A percentile compares a stretch with the other conserved stretches of the same genome.
These are phyloP conservation scores for Crotalus horridus DNA, from an alignment of 2,113 vertebrate genomes.

Conservation along the genomic window DNA sequence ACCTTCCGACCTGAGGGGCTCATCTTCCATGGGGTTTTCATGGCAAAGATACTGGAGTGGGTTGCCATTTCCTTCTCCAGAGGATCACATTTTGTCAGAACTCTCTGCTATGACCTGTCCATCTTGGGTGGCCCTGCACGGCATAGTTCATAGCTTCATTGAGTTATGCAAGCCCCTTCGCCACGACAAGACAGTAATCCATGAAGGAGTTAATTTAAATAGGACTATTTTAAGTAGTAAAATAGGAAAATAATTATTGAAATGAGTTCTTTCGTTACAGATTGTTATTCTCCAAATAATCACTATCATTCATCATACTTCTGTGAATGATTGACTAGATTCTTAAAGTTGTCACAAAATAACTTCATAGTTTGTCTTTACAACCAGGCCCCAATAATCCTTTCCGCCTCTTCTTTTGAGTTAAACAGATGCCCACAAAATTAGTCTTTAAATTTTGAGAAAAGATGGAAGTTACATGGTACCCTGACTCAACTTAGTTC, in stretches of 20 bases:
- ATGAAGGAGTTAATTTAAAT: neutral
- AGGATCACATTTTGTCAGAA: too few species aligned
- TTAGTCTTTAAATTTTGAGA: neutral
- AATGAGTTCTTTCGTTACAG: neutral
- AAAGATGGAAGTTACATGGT: neutral
- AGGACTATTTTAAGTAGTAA: neutral
- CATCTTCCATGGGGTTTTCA: too few species aligned
- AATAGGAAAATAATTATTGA: neutral
- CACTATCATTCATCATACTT: neutral
- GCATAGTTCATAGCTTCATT: too few species aligned
- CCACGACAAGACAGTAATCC: too few species aligned
- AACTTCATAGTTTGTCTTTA: neutral
- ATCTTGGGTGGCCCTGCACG: too few species aligned
- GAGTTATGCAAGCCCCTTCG: too few species aligned
- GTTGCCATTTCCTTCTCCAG: too few species aligned
- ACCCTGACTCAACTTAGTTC: neutral
- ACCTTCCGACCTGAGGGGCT: too few species aligned
- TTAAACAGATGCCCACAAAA: neutral
- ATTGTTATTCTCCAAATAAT: neutral
- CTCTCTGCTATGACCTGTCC: too few species aligned
- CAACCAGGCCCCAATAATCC: neutral
- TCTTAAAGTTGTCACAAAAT: neutral
- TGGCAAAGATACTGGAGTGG: too few species aligned
- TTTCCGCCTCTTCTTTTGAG: neutral
- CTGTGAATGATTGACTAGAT: neutral